Base-by-base conservation (phyloP, 2,888 invertebrate species). In the Meta bourneti region DNA sequence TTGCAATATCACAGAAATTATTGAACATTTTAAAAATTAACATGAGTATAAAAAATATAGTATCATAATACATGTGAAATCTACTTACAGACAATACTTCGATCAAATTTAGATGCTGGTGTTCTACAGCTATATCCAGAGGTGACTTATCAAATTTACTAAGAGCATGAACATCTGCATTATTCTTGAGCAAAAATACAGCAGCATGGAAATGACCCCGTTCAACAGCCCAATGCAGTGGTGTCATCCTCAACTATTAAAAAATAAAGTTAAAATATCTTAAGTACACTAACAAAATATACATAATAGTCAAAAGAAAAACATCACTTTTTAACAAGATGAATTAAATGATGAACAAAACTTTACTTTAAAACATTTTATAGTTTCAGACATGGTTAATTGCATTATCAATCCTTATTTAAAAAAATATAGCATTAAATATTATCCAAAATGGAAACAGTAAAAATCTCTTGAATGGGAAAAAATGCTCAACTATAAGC, bases 151-250 rank as follows among this genome's bases (percentile, higher is more conserved):
- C 96, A 94, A 97, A 97, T 95, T 97, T 97, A 94, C 97, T 97
- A 80, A 95, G 94, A 93, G 96, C 95, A 79, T 95, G 95, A 9
- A 96, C 96, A 94, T 97, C 96, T 0, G 98, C 98, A 85, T 98
- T 97, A 94, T 96, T 95, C 90, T 96, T 96, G 81, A 98, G 95
- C 93, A 99, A 95, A 93, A 96, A 94, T 85, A 96, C 96, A 75
- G 97, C 97, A 79, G 97, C 96, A 91, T 96, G 96, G 49, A 96
- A 95, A 95, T 98, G 97, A 0, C 97, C 97, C 94, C 97, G 97
- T 95, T 98, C 97, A 74, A 97, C 97, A 7, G 98, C 98, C 98
- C 98, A 98, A 95, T 99, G 98, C 90, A 99, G 96, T 71, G 98
- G 98, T 74, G 98, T 98, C 98, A 98, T 98, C 94, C 96, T 96